Base-by-base conservation (phyloP, 1,140 invertebrate genomes). In the Brachionus asplanchnoidis region DNA sequence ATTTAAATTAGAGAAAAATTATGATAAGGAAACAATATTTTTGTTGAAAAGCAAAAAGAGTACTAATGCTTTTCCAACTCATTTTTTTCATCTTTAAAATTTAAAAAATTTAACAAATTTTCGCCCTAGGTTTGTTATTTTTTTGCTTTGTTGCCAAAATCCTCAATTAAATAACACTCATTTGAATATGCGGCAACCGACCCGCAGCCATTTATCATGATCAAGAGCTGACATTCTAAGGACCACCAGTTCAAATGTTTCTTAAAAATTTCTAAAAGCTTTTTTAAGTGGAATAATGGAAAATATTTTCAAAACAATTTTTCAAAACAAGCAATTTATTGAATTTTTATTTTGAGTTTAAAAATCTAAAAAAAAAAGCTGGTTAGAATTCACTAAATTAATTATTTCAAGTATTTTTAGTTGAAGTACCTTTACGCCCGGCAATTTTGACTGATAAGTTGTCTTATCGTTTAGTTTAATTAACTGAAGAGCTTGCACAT, bases 1-100 rank as follows among this genome's bases (percentile, higher is more conserved):
- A 60, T 60, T 60, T 60, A 60, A 60, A 60, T 60, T 60, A 60
- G 53, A 60, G 8, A 60, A 60, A 60, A 60, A 60, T 60, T 60
- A 60, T 60, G 53, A 60, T 60, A 60, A 60, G 53, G 53, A 60
- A 60, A 60, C 53, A 60, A 60, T 60, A 60, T 60, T 60, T 60
- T 60, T 60, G 2, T 60, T n/a, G 53, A 20, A 60, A 60, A 46
- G 44, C 8, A 23, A 60, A 60, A 60, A 20, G 17, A 8, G 17
- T 20, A 26, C 3, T 23, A 60, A 23, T 60, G 17, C 53, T 20
- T 60, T 60, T 17, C 53, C 53, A 20, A 60, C 17, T 23, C 53
- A 26, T 56, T 56, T 60, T 60, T 60, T 20, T 60, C 53, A 60
- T 60, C 20, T 23, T n/a, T 23, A 60, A 60, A 60, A 60, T 60